phyloP scores from a whole-genome alignment of 2,888 invertebrate genomes.

The Drosophila mimica region DNA sequence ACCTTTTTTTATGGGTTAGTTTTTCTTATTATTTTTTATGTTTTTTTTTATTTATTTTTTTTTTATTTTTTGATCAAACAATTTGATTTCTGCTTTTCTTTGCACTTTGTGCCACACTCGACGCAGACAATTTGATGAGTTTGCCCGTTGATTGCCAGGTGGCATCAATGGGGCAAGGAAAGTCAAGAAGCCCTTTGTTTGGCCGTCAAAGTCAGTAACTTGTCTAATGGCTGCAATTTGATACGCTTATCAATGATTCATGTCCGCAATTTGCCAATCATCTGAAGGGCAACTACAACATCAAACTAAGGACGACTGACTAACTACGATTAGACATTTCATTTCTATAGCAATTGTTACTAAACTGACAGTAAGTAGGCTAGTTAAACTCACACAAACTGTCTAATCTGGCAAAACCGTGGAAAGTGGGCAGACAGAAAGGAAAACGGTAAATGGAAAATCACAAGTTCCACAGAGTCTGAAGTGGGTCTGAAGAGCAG shows the following conservation, averaged over 20 bases:
- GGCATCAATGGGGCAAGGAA: conserved; percentile 27
- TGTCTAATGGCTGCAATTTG: conserved; percentile 78
- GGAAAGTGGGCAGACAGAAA: conserved; percentile 16
- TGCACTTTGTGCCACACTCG: conserved; percentile 14
- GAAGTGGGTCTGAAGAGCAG: conserved; percentile 30
- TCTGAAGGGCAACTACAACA: conserved; percentile 14
- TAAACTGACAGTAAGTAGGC: conserved; percentile 67
- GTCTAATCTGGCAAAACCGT: conserved; percentile 32
- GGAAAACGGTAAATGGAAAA: conserved; percentile 4
- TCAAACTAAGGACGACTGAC: neutral
- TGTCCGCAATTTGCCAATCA: conserved; percentile 63
- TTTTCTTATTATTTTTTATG: neutral
- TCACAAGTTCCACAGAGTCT: conserved; percentile 13
- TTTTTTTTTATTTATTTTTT: conserved; percentile 1
- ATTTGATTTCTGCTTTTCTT: conserved; percentile 52
- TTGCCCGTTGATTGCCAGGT: conserved; percentile 64
- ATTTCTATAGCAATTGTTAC: conserved; percentile 59
- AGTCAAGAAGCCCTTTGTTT: conserved; percentile 45
- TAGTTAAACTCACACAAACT: conserved; percentile 51
- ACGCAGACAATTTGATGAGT: conserved; percentile 35
- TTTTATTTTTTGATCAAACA: conserved; percentile 45
- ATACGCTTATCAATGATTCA: conserved; percentile 77
- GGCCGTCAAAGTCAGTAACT: conserved; percentile 59
- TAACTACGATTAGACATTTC: conserved; percentile 34
- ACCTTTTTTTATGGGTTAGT: conserved; percentile 22